A percentile compares a stretch with the other conserved stretches of the same genome.
Conservation (phyloP, 1,140 invertebrate genomes). For the Drosophila trapezifrons region DNA sequence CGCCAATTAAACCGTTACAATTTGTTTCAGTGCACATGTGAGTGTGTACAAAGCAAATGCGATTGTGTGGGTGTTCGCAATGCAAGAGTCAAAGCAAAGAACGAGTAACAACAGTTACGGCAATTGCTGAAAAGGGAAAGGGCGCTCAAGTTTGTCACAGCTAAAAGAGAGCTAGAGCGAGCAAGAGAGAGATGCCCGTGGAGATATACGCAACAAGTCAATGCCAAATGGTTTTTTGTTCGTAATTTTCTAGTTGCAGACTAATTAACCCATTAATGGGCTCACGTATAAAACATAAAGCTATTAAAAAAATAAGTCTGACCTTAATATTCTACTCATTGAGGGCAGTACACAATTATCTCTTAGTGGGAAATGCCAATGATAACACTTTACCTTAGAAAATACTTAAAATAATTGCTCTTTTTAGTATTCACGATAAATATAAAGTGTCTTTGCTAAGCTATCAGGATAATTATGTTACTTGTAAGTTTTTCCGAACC, state of each 20-base stretch:
- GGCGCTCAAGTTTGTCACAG: conserved; percentile 44
- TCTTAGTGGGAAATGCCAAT: background rate
- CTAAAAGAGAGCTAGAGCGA: conserved; percentile 11
- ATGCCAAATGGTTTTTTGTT: conserved; percentile 37
- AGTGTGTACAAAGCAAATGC: conserved; percentile 19
- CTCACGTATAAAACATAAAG: conserved; percentile 10
- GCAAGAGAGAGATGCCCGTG: conserved; percentile 3
- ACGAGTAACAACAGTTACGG: conserved; percentile 37
- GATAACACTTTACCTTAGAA: conserved; percentile 10
- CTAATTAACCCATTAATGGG: conserved; percentile 48
- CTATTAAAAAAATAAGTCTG: conserved; percentile 2
- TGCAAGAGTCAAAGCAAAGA: conserved; percentile 28
- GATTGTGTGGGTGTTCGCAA: conserved; percentile 48
- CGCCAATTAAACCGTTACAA: too few species aligned
- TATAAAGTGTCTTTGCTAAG: background rate
- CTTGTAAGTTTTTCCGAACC: background rate
- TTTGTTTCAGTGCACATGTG: conserved; percentile 4
- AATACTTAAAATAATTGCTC: background rate
- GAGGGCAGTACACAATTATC: background rate
- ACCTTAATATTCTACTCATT: conserved; percentile 1
- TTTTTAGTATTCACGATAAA: background rate
- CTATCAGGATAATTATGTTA: background rate
- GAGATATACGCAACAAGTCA: conserved; percentile 32
- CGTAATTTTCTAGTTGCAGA: conserved; percentile 23
- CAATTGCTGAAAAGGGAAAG: conserved; percentile 61